These are phyloP conservation scores for Chionoecetes opilio DNA, from an alignment of 1,140 invertebrate genomes.

Conservation along the genomic window DNA sequence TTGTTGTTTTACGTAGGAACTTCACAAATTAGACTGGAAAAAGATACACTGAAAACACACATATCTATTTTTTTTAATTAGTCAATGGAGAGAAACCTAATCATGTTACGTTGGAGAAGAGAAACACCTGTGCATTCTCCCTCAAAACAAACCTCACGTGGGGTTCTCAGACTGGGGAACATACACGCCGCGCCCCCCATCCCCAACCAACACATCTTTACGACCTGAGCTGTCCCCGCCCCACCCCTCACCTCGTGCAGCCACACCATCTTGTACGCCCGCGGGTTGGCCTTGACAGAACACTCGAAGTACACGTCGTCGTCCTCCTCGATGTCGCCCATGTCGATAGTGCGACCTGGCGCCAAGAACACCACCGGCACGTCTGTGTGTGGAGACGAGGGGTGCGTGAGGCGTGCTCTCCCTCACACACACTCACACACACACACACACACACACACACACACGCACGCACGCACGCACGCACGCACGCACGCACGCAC, in stretches of 20 bases:
- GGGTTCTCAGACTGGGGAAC: too few relatives aligned
- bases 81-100: background rate
- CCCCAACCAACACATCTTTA: background rate
- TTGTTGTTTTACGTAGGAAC: background rate
- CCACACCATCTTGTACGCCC: conserved; percentile 62
- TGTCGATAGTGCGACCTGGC: conserved; percentile 45
- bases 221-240: background rate
- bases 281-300: conserved; percentile 43
- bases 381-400: background rate
- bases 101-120: background rate
- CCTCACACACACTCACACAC: conserved; percentile 1
- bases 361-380: conserved; percentile 38
- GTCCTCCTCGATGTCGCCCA: conserved; percentile 51
- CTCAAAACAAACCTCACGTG: too few relatives aligned
- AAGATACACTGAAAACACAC: conserved; percentile 1
- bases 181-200: background rate
- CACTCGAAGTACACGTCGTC: conserved; percentile 70
- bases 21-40: background rate
- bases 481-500: conserved; percentile 48
- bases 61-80: conserved; percentile 12
- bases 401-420: background rate
- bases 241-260: conserved; percentile 38
- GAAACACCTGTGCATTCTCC: background rate
- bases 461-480: conserved; percentile 20
- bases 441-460: conserved; percentile 45